These are phyloP conservation scores for Argopecten irradians DNA, from an alignment of 1,140 invertebrate genomes.

Conservation along the genomic window DNA sequence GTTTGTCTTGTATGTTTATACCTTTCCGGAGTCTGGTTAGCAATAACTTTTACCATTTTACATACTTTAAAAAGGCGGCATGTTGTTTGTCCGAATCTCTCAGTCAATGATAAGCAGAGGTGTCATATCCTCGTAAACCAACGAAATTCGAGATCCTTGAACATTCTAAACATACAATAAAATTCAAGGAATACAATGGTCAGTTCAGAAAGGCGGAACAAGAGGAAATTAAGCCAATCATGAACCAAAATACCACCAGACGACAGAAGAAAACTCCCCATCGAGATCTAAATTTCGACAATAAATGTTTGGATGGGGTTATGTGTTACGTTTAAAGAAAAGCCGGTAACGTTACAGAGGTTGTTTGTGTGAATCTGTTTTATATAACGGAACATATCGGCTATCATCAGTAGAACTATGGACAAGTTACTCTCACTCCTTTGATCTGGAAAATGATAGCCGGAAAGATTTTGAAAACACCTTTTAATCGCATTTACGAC, in stretches of 20 bases:
- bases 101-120: neutral
- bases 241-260: neutral
- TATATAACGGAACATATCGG: conserved; percentile 1
- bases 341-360: neutral
- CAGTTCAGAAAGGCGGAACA: neutral
- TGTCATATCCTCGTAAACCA: conserved; percentile 16
- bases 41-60: neutral
- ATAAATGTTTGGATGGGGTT: neutral
- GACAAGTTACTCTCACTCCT: neutral
- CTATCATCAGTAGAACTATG: neutral
- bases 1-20: no score
- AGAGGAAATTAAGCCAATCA: neutral
- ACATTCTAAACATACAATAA: conserved; percentile 12
- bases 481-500: neutral
- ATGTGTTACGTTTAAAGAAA: neutral
- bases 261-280: neutral
- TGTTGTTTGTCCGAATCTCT: neutral
- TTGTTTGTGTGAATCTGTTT: neutral
- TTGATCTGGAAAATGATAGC: neutral
- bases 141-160: neutral
- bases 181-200: conserved; percentile 1
- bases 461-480: neutral
- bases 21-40: neutral
- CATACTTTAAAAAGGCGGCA: neutral
- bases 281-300: neutral